phyloP scores from a whole-genome alignment of 92 coral and sea anemone species.

The Palythoa grandiflora region DNA sequence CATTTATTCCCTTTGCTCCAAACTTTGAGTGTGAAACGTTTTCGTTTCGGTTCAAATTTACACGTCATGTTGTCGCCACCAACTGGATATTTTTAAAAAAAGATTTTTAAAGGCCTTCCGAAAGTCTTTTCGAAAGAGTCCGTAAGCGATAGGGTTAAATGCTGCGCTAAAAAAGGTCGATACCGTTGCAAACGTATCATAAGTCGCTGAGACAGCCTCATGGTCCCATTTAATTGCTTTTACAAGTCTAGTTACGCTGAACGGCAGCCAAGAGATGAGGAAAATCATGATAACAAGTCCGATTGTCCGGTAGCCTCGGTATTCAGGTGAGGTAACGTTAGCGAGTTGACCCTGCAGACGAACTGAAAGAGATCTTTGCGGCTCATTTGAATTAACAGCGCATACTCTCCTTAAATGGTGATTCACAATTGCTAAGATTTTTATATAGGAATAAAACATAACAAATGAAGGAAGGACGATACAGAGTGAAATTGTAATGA shows the following conservation, averaged over 20 bases:
- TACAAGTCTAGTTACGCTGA: slow-evolving; percentile 65
- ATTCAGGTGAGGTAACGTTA: slow-evolving; percentile 36
- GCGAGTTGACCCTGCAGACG: slow-evolving; percentile 35
- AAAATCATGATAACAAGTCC: slow-evolving; percentile 54
- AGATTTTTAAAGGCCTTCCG: slow-evolving; percentile 68
- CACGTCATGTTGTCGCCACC: background rate
- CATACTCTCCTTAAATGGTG: slow-evolving; percentile 57
- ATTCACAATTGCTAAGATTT: slow-evolving; percentile 60
- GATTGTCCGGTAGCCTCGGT: slow-evolving; percentile 72
- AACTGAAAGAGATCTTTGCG: background rate
- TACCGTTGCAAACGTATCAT: slow-evolving; percentile 72
- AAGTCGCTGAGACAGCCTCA: slow-evolving; percentile 60
- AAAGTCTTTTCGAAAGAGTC: slow-evolving; percentile 68
- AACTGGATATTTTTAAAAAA: slow-evolving; percentile 24
- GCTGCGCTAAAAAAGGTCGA: slow-evolving; percentile 71
- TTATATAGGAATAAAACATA: slow-evolving; percentile 62
- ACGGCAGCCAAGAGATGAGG: slow-evolving; percentile 75
- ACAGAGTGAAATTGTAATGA: slow-evolving; percentile 61
- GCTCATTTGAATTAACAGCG: background rate
- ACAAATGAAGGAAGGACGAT: slow-evolving; percentile 57
- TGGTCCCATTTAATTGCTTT: slow-evolving; percentile 69
- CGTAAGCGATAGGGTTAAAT: slow-evolving; percentile 67
- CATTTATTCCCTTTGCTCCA: too few relatives aligned
- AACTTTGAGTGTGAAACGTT: background rate
- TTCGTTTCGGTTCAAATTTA: background rate